phyloP scores from a whole-genome alignment of 2,888 invertebrate genomes.

The Conus canariensis region DNA sequence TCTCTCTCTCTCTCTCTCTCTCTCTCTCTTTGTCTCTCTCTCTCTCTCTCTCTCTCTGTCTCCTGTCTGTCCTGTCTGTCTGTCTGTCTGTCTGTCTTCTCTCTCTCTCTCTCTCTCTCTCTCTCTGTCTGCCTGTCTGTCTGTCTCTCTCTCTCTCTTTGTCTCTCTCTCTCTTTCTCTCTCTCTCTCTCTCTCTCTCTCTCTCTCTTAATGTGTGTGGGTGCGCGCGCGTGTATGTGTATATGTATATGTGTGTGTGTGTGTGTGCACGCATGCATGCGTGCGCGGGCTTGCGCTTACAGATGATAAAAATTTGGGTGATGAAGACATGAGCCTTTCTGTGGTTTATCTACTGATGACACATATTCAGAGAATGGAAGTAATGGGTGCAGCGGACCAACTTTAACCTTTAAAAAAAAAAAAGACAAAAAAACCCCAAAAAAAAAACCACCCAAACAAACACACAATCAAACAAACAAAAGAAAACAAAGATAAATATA shows the following conservation, averaged over 20 bases:
- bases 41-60: neutral
- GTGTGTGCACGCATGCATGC: neutral
- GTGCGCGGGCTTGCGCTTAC: neutral
- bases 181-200: neutral
- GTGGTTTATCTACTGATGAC: no score
- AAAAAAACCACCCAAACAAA: no score
- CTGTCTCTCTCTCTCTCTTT: conserved; percentile 10
- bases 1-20: conserved; percentile 19
- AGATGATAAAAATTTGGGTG: no score
- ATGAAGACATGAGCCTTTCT: no score
- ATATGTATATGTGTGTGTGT: neutral
- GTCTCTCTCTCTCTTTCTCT: no score
- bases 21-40: neutral
- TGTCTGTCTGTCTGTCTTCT: neutral
- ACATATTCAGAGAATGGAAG: no score
- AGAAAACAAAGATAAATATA: no score
- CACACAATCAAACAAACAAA: no score
- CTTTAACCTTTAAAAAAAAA: no score
- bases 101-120: neutral
- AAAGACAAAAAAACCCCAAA: no score
- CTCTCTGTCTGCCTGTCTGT: neutral
- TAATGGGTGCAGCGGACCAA: no score
- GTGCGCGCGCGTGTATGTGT: no score
- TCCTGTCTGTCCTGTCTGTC: neutral
- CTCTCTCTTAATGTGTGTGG: neutral